Conservation (phyloP, 2,888 invertebrate species). For the Neelides folsomi region DNA sequence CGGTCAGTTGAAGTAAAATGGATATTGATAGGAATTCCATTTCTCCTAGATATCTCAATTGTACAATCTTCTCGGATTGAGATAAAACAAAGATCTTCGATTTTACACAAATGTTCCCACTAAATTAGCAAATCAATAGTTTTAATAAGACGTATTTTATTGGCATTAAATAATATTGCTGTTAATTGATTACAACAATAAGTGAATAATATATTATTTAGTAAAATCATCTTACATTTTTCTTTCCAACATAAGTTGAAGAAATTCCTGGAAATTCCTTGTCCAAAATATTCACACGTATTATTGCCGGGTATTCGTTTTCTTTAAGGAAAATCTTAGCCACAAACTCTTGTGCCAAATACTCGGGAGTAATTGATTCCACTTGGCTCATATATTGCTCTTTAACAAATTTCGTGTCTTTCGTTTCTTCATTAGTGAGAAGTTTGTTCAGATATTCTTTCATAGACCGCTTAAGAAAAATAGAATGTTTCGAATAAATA, state of each 20-base stretch:
- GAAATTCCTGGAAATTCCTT: slow-evolving; percentile 53
- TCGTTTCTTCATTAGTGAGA: slow-evolving; percentile 34
- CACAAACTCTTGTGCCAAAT: slow-evolving; percentile 60
- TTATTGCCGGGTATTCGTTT: slow-evolving; percentile 47
- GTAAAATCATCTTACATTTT: slow-evolving; percentile 43
- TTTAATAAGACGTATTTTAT: neutral
- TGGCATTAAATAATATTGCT: too few species aligned
- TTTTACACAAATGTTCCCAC: slow-evolving; percentile 61
- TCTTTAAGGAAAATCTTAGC: slow-evolving; percentile 42
- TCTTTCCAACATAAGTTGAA: slow-evolving; percentile 49
- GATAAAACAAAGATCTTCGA: slow-evolving; percentile 71
- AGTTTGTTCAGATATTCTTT: neutral
- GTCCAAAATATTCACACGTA: slow-evolving; percentile 53
- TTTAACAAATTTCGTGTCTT: slow-evolving; percentile 58
- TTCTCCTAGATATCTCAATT: slow-evolving; percentile 60
- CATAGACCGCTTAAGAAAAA: slow-evolving; percentile 50
- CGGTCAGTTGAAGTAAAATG: slow-evolving; percentile 53
- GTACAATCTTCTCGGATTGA: slow-evolving; percentile 55
- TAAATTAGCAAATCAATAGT: slow-evolving; percentile 39
- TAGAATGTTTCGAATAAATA: slow-evolving; percentile 54
- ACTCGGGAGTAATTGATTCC: slow-evolving; percentile 66
- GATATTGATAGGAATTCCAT: slow-evolving; percentile 62
- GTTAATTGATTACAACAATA: neutral
- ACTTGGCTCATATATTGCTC: slow-evolving; percentile 67
- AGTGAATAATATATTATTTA: neutral